These are phyloP conservation scores for Melikaiella ostensackeni DNA, from an alignment of 2,888 invertebrate species.

Conservation along the genomic window DNA sequence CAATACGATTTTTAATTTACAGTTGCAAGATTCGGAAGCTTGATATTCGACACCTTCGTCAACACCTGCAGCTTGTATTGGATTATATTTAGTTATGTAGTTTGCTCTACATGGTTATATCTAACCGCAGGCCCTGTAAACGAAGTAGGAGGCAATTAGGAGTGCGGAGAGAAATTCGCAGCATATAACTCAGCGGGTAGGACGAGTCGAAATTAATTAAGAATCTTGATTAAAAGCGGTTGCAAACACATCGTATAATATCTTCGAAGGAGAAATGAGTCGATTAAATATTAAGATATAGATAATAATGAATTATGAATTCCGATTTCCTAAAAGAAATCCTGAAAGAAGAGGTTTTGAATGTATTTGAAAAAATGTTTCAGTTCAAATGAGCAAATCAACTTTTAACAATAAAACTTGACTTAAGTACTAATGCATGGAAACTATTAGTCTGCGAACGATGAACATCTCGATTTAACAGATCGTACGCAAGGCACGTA, in stretches of 20 bases:
- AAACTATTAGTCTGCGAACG: neutral
- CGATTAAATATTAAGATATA: conserved; percentile 7
- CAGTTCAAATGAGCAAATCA: no score
- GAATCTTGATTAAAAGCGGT: conserved; percentile 34
- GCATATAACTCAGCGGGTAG: conserved; percentile 20
- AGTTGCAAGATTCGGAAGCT: neutral
- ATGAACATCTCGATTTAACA: conserved; percentile 1
- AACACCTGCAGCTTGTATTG: neutral
- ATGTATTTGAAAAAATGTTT: no score
- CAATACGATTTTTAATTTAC: neutral
- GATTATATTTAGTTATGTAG: neutral
- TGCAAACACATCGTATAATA: conserved; percentile 26
- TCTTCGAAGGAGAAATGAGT: neutral
- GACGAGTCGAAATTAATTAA: conserved; percentile 38
- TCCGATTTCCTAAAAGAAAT: no score
- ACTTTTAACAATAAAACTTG: no score
- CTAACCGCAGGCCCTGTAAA: neutral
- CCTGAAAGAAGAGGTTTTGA: no score
- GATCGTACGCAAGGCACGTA: neutral
- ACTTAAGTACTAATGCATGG: neutral
- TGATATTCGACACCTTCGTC: neutral
- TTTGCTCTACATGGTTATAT: neutral
- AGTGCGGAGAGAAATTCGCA: conserved; percentile 10
- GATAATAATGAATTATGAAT: no score
- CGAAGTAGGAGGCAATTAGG: neutral